phyloP scores from a whole-genome alignment of 2,888 invertebrate species.

The Blomia tropicalis region DNA sequence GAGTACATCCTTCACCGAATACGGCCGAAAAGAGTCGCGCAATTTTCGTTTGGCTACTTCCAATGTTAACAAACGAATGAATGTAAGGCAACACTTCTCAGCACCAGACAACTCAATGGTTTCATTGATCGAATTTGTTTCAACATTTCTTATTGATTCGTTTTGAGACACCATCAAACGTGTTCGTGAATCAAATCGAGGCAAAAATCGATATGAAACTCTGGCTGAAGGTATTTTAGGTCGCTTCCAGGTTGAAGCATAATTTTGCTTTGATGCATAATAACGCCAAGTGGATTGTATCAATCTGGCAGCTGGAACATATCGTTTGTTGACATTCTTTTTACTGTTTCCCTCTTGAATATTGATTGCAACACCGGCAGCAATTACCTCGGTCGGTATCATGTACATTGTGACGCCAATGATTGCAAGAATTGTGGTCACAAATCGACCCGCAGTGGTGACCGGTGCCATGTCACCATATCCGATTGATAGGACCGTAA shows the following conservation, averaged over 20 bases:
- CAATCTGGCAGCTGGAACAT: background rate
- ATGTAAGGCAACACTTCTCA: background rate
- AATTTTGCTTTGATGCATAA: background rate
- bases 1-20: background rate
- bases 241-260: background rate
- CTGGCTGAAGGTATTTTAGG: background rate
- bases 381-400: slow-evolving; percentile 39
- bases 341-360: background rate
- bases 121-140: background rate
- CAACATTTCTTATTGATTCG: background rate
- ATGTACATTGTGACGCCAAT: slow-evolving; percentile 42
- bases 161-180: background rate
- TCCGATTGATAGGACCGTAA: slow-evolving; percentile 41
- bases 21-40: background rate
- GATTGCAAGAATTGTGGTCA: slow-evolving; percentile 40
- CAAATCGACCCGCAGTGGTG: slow-evolving; percentile 42
- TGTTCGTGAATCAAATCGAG: background rate
- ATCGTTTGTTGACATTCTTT: background rate
- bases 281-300: background rate
- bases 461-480: slow-evolving; percentile 41
- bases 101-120: background rate
- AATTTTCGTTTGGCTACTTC: background rate
- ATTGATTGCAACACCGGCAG: slow-evolving; percentile 16
- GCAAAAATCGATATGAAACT: background rate
- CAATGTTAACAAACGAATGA: background rate